A percentile compares a stretch with the other conserved stretches of the same genome.
These are phyloP conservation scores for Lithobius niger DNA, from an alignment of 1,140 invertebrate species.

Conservation along the genomic window DNA sequence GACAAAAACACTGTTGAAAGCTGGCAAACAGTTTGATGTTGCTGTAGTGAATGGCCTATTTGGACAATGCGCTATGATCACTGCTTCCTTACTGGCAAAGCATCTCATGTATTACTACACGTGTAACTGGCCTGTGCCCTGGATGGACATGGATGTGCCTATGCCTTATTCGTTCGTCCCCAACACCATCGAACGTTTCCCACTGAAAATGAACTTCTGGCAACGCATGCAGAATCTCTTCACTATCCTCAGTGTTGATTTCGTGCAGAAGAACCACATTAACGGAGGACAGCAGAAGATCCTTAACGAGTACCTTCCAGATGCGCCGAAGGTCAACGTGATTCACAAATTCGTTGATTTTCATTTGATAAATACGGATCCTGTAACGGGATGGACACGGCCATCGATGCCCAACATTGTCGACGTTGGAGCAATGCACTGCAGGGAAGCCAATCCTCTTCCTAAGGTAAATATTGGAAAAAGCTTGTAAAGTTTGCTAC, in stretches of 20 bases:
- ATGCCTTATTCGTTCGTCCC: not conserved
- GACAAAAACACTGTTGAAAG: too few relatives aligned
- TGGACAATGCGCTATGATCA: not conserved
- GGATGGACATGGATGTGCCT: not conserved
- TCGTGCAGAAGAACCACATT: not conserved
- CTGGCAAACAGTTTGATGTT: not conserved
- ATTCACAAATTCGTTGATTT: not conserved
- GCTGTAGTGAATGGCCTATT: not conserved
- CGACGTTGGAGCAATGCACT: not conserved
- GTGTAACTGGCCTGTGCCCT: too few relatives aligned
- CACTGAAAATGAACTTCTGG: not conserved
- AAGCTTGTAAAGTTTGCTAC: too few relatives aligned
- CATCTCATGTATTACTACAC: slow-evolving; percentile 16
- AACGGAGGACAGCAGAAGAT: not conserved
- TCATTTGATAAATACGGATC: not conserved
- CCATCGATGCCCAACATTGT: not conserved
- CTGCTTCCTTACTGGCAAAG: not conserved
- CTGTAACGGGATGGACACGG: not conserved
- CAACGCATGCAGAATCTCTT: not conserved
- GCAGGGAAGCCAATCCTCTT: not conserved
- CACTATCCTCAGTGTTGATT: not conserved
- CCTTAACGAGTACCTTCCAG: not conserved
- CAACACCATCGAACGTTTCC: not conserved
- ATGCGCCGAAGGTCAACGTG: not conserved
- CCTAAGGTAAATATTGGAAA: slow-evolving; percentile 6